Evolutionary conservation across 2,797 vertebrate species (phyloP), one percentile per base, ranked within the genome.

Genomic region (Manis crassicaudata): DNA sequence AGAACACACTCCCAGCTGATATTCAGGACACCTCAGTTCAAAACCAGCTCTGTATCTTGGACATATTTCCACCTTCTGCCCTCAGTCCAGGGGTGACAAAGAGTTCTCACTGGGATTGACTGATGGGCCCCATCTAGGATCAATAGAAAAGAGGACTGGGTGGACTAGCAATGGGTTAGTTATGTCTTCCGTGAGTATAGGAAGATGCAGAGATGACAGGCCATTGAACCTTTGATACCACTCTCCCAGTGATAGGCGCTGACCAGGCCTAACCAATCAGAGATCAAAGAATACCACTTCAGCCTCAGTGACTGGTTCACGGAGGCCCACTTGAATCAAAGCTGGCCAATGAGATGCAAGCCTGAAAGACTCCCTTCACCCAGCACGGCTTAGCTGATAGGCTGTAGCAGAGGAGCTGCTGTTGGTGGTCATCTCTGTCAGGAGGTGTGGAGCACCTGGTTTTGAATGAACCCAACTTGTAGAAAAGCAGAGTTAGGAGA

Each of bases 221-320:
- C 1, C 13, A 17, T 16, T 8, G 2, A 6, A 21, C 21, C 17
- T 17, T 50, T 65, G n/a, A 43, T 11, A 68, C 13, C 6, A 32
- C 2, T 10, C 27, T 21, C 1, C 20, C 12, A 77, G 43, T 6
- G 90, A 81, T 3, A 80, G 23, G 17, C 37, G 18, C 17, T 62
- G 76, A 72, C 35, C 35, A 82, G 18, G 27, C 60, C 67, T 70
- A 50, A 80, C 58, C 54, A 88, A 58, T 77, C 29, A 84, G 77
- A 65, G 11, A 63, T 25, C 37, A 52, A 11, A 88, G 18, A 6
- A 10, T 11, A 25, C 25, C 25, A 56, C 20, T 18, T 16, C 10
- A 52, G 40, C 18, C 35, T 14, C 58, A 14, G 3, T 14, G 83
- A 77, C 23, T 94, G 65, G 75, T 9, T 70, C 58, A 89, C 23